A percentile compares a stretch with the other conserved stretches of the same genome.
Conservation (phyloP, 2,888 invertebrate genomes). For the Phytoseiulus persimilis region DNA sequence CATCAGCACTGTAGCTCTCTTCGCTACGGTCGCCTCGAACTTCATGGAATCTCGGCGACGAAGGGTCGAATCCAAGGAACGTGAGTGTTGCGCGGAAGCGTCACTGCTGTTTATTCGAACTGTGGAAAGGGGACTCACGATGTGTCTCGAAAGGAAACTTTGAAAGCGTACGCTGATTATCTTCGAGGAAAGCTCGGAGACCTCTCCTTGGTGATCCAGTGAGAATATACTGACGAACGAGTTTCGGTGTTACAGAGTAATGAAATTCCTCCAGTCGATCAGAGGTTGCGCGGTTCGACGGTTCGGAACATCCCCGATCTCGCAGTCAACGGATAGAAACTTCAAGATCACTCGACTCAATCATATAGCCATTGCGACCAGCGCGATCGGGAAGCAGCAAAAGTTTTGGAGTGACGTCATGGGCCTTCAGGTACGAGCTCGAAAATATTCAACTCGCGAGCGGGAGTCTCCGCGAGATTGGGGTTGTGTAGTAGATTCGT, state of each 20-base stretch:
- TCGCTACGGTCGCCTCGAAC: too few relatives aligned
- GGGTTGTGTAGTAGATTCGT: too few relatives aligned
- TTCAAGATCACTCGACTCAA: conserved; percentile 55
- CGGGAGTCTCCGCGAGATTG: too few relatives aligned
- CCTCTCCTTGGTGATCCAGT: neutral
- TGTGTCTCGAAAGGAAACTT: neutral
- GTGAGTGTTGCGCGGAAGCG: neutral
- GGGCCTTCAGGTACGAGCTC: conserved; percentile 53
- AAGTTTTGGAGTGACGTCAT: conserved; percentile 55
- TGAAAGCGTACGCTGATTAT: neutral
- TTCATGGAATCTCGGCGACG: too few relatives aligned
- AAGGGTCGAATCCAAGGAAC: neutral
- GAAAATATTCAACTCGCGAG: neutral
- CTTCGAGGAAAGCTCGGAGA: neutral
- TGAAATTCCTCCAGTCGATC: neutral
- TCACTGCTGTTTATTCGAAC: neutral
- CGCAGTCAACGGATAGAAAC: neutral
- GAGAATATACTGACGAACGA: neutral
- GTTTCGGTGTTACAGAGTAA: neutral
- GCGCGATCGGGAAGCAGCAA: conserved; percentile 54
- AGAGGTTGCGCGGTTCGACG: neutral
- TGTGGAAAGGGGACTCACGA: neutral
- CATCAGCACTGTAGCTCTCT: too few relatives aligned
- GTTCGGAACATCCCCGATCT: neutral
- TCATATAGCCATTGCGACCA: conserved; percentile 58